These are phyloP conservation scores for Empidonax traillii DNA, from an alignment of 2,113 vertebrate species.

Conservation along the genomic window DNA sequence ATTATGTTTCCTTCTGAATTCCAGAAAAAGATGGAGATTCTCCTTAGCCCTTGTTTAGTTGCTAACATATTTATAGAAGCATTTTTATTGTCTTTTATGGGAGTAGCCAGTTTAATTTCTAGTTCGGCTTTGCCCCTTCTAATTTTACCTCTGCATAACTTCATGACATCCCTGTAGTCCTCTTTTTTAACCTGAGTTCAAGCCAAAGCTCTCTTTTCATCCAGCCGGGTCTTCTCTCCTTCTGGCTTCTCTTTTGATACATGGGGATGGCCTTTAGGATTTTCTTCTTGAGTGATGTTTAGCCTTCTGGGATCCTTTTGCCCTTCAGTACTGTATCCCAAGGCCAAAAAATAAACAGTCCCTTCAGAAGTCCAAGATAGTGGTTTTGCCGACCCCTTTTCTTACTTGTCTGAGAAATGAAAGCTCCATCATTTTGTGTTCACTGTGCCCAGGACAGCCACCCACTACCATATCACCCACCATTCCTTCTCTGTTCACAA, in stretches of 20 bases:
- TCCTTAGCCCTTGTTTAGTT: background rate
- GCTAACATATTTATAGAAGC: background rate
- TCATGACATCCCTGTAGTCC: background rate
- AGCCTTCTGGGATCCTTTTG: background rate
- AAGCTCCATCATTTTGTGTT: background rate
- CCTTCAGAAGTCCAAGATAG: background rate
- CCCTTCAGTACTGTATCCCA: background rate
- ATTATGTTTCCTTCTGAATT: background rate
- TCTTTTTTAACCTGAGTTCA: background rate
- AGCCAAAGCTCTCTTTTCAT: background rate
- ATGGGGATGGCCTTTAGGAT: background rate
- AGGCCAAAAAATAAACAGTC: background rate
- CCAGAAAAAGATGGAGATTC: background rate
- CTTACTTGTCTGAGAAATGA: background rate
- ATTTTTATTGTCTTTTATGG: background rate
- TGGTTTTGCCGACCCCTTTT: background rate
- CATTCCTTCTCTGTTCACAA: background rate
- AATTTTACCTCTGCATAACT: background rate
- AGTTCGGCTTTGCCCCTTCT: background rate
- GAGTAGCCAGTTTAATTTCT: background rate
- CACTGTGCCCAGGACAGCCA: background rate
- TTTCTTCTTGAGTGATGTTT: background rate
- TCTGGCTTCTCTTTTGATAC: background rate
- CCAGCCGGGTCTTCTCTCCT: background rate
- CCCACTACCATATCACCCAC: background rate